Base-by-base conservation (phyloP, 2,888 invertebrate genomes). In the Amiota communis region DNA sequence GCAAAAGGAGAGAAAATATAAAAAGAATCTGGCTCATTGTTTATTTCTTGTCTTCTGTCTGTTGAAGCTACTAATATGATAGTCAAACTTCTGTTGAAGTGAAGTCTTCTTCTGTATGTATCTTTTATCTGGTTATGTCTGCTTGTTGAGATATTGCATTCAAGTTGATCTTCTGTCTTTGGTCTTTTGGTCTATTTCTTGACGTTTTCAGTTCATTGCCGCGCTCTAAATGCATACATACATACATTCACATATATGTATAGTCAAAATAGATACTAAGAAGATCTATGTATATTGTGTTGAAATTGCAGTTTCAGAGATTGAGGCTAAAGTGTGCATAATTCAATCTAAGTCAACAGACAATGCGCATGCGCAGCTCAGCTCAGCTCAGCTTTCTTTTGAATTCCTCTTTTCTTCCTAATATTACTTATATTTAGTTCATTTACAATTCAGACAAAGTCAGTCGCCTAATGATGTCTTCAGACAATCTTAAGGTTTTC, bases 131-230 rank as follows among this genome's bases (percentile, higher is more conserved):
- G 4, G 53, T 53, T 53, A n/a, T 53, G 6, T n/a, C n/a, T n/a
- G n/a, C n/a, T n/a, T n/a, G n/a, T 53, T 53, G 53, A 15, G 56
- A 8, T 56, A n/a, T n/a, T n/a, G 56, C 56, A 36, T 23, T 23
- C 23, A 23, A 23, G 36, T 36, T 36, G 6, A 36, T 36, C 36
- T 36, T 36, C 36, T 36, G 1, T 36, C 46, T 47, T 70, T 57
- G 13, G 57, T 15, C 11, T 59, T 15, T 59, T 59, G 57, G 17
- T 61, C 61, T 23, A 71, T 71, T 70, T 23, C 53, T 53, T 53
- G 57, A 71, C 49, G n/a, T 80, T 84, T 81, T 76, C 82, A 86
- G 83, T 83, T 83, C 83, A 86, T 83, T 83, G 86, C 83, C 86
- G 83, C 78, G 46, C 61, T 49, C 65, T 23, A 65, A 57, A 59